Evolutionary conservation across 2,888 invertebrate species (phyloP).

Genomic region (Amiota communis): DNA sequence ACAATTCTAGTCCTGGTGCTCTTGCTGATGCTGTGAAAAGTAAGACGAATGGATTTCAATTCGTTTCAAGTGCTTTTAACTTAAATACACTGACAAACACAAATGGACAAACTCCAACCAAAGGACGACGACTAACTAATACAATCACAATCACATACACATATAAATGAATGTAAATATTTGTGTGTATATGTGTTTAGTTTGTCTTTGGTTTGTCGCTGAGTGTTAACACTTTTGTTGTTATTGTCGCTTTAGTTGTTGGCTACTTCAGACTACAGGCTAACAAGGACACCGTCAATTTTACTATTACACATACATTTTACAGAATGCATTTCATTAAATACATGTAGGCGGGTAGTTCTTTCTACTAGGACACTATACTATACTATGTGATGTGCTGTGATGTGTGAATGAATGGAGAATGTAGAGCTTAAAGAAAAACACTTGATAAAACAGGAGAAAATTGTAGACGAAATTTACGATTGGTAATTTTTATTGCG

Average conservation of each 20-base stretch:
- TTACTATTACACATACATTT: conserved; percentile 66
- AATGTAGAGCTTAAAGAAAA: neutral
- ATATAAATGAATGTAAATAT: conserved; percentile 29
- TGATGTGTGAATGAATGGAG: neutral
- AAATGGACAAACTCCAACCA: conserved; percentile 6
- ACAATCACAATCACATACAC: neutral
- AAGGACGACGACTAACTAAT: too few relatives aligned
- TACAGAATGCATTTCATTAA: conserved; percentile 67
- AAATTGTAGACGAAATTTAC: neutral
- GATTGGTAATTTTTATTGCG: conserved; percentile 14
- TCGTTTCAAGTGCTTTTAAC: conserved; percentile 68
- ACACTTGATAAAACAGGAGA: too few relatives aligned
- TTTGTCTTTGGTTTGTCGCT: conserved; percentile 57
- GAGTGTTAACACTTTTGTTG: conserved; percentile 57
- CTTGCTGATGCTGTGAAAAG: conserved; percentile 58
- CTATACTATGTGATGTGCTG: too few relatives aligned
- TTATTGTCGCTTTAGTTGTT: conserved; percentile 27
- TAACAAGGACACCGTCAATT: conserved; percentile 64
- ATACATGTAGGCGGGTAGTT: conserved; percentile 10
- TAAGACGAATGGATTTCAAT: conserved; percentile 67
- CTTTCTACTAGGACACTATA: too few relatives aligned
- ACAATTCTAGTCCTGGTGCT: conserved; percentile 6
- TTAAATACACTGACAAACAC: conserved; percentile 47
- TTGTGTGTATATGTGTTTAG: conserved; percentile 26
- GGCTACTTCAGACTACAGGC: conserved; percentile 59